phyloP scores from a whole-genome alignment of 2,797 vertebrate genomes.

The Champsocephalus gunnari region DNA sequence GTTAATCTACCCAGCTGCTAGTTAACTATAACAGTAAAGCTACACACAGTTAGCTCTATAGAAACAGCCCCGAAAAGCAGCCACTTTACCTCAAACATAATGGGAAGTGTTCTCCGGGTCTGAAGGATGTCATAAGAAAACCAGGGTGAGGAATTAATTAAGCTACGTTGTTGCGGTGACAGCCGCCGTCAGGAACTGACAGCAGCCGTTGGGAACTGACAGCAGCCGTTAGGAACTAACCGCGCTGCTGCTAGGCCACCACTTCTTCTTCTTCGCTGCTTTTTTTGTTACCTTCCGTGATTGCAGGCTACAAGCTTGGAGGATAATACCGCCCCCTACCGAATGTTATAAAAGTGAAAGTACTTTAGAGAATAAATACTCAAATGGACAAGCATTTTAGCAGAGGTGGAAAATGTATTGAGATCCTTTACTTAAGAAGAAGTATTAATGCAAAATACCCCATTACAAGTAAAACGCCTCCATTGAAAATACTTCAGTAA shows the following conservation, averaged over 20 bases:
- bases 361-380: no score
- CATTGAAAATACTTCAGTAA: no score
- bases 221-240: background rate
- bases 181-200: constrained; percentile 44
- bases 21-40: constrained; percentile 24
- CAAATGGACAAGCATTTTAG: no score
- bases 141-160: background rate
- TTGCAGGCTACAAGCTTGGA: no score
- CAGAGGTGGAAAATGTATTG: no score
- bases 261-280: constrained; percentile 42
- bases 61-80: background rate
- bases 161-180: constrained; percentile 4
- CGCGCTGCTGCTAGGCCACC: constrained; percentile 23
- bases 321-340: constrained; percentile 27
- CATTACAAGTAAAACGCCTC: no score
- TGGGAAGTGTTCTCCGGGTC: constrained; percentile 27
- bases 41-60: constrained; percentile 7
- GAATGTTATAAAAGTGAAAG: background rate
- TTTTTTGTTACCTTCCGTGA: background rate
- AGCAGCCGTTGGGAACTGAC: constrained; percentile 38
- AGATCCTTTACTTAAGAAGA: no score
- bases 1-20: constrained; percentile 31
- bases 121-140: constrained; percentile 57
- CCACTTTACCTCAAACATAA: constrained; percentile 73
- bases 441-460: no score